Conservation (phyloP, 2,888 invertebrate genomes). For the Lasioglossum zephyrum region DNA sequence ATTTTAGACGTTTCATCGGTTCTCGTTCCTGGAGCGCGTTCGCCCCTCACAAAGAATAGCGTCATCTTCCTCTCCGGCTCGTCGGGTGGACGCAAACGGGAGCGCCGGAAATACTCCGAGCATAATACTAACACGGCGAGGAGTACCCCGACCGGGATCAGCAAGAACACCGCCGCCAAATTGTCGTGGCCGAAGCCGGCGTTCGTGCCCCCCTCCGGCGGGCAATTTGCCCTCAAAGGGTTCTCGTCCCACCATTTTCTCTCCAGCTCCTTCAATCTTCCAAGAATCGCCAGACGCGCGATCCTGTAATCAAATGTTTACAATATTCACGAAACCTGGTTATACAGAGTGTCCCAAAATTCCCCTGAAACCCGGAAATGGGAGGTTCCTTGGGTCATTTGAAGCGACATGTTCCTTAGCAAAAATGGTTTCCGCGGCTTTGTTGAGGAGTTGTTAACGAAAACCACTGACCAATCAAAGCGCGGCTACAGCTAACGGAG, state of each 20-base stretch:
- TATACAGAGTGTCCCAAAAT: too few species aligned
- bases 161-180: constrained; percentile 97
- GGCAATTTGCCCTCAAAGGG: constrained; percentile 90
- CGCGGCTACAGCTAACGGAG: too few species aligned
- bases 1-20: neutral
- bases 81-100: neutral
- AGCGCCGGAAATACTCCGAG: constrained; percentile 16
- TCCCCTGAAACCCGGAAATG: too few species aligned
- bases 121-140: constrained; percentile 28
- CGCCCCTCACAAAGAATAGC: neutral
- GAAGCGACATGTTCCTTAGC: too few species aligned
- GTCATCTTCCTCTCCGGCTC: neutral
- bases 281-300: constrained; percentile 93
- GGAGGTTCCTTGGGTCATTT: too few species aligned
- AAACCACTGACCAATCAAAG: too few species aligned
- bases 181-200: constrained; percentile 98
- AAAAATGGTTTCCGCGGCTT: too few species aligned
- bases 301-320: constrained; percentile 87
- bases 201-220: constrained; percentile 94
- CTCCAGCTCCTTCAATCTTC: constrained; percentile 94
- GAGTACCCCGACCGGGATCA: constrained; percentile 86
- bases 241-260: constrained; percentile 98
- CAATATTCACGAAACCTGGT: neutral
- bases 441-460: too few species aligned
- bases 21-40: neutral